phyloP scores from a whole-genome alignment of 2,113 vertebrate species.

The Glaucomys volans region DNA sequence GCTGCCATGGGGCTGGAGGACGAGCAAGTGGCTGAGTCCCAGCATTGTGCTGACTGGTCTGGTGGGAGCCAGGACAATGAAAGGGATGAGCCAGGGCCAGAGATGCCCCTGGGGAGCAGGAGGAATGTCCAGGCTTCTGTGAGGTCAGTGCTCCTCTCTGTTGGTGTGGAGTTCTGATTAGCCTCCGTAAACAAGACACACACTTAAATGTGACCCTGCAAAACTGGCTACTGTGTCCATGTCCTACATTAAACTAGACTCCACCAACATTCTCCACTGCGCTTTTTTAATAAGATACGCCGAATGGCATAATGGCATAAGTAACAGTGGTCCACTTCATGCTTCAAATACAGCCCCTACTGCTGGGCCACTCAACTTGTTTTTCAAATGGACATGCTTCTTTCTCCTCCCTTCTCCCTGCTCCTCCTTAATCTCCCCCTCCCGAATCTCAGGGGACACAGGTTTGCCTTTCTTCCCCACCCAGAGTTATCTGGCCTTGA shows the following conservation, averaged over 20 bases:
- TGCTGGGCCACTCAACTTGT: too few species aligned
- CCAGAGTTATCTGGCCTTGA: too few species aligned
- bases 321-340: too few species aligned
- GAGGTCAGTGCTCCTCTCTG: too few species aligned
- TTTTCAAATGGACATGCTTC: too few species aligned
- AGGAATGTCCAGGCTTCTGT: neutral
- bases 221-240: neutral
- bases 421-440: too few species aligned
- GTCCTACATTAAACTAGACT: neutral
- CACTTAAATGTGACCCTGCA: neutral
- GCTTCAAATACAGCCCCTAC: too few species aligned
- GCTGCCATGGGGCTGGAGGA: accelerated
- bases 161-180: neutral
- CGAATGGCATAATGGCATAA: neutral
- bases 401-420: too few species aligned
- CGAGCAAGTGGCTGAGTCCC: accelerated
- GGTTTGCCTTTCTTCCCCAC: too few species aligned
- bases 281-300: neutral
- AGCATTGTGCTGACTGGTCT: neutral
- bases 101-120: neutral
- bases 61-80: accelerated
- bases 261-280: neutral
- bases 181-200: neutral
- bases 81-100: accelerated
- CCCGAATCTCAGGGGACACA: too few species aligned